phyloP scores from a whole-genome alignment of 2,797 vertebrate genomes.

The Anguilla marmorata region DNA sequence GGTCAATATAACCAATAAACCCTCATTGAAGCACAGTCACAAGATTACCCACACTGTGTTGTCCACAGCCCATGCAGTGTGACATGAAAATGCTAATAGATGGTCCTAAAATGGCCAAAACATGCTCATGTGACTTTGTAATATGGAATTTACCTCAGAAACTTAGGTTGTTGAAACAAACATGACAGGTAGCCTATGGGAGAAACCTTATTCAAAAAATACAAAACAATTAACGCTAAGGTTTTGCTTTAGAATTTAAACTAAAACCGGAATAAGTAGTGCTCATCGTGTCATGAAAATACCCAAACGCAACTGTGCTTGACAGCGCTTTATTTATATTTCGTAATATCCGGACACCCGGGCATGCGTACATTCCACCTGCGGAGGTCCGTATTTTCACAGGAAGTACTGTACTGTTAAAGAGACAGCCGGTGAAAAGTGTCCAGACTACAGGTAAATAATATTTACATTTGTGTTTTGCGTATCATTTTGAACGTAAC shows the following conservation, averaged over 20 bases:
- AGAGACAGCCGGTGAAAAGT: slow-evolving; percentile 63
- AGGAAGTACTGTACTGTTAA: slow-evolving; percentile 40
- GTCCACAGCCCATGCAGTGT: background rate
- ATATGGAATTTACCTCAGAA: no score
- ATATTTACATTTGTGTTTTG: slow-evolving; percentile 33
- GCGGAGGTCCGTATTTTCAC: slow-evolving; percentile 29
- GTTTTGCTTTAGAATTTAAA: no score
- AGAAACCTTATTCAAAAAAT: no score
- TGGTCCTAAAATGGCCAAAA: no score
- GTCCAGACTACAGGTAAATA: slow-evolving; percentile 72
- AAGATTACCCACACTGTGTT: background rate
- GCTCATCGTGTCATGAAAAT: no score
- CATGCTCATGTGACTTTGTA: no score
- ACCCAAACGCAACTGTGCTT: background rate
- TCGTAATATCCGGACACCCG: slow-evolving; percentile 17
- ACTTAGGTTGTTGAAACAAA: no score
- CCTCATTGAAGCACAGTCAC: background rate
- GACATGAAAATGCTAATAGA: no score
- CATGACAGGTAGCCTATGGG: no score
- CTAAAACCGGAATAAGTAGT: no score
- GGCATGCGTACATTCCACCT: slow-evolving; percentile 9
- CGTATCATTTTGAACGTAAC: background rate
- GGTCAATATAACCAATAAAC: background rate
- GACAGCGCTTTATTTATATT: background rate
- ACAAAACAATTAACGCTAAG: no score